Evolutionary conservation across 2,113 vertebrate species (phyloP).

Genomic region (Andinoacara biseriatus): DNA sequence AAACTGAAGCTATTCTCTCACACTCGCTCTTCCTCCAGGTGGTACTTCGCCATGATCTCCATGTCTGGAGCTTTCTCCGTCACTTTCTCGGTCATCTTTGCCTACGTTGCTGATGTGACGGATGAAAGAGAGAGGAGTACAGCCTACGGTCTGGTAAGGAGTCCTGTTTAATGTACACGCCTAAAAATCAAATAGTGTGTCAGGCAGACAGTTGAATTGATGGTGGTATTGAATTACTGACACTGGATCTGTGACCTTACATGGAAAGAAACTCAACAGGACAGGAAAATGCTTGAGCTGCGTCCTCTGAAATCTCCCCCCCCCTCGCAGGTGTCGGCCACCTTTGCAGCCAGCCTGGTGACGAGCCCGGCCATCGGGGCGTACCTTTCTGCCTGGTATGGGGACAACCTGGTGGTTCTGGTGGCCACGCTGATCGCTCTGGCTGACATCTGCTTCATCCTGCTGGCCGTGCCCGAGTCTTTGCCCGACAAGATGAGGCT

Average conservation of each 20-base stretch:
- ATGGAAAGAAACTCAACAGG: background rate
- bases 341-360: conserved; percentile 94
- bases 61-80: conserved; percentile 95
- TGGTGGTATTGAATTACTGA: background rate
- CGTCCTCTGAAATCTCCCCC: background rate
- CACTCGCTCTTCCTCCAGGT: conserved; percentile 77
- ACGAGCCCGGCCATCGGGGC: conserved; percentile 95
- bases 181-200: background rate
- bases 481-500: conserved; percentile 92
- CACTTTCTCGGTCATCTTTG: conserved; percentile 97
- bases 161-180: background rate
- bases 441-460: conserved; percentile 92
- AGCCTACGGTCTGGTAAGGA: conserved; percentile 91
- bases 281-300: background rate
- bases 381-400: conserved; percentile 88
- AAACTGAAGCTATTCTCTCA: background rate
- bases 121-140: conserved; percentile 90
- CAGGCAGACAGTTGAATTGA: background rate
- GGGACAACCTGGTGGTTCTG: conserved; percentile 90
- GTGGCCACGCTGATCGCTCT: conserved; percentile 89
- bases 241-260: background rate
- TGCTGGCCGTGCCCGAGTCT: conserved; percentile 93
- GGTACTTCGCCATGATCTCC: conserved; percentile 97
- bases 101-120: conserved; percentile 94
- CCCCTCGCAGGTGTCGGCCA: conserved; percentile 94